A percentile compares a stretch with the other conserved stretches of the same genome.
These are phyloP conservation scores for Glareola pratincola DNA, from an alignment of 2,113 vertebrate genomes.

Conservation along the genomic window DNA sequence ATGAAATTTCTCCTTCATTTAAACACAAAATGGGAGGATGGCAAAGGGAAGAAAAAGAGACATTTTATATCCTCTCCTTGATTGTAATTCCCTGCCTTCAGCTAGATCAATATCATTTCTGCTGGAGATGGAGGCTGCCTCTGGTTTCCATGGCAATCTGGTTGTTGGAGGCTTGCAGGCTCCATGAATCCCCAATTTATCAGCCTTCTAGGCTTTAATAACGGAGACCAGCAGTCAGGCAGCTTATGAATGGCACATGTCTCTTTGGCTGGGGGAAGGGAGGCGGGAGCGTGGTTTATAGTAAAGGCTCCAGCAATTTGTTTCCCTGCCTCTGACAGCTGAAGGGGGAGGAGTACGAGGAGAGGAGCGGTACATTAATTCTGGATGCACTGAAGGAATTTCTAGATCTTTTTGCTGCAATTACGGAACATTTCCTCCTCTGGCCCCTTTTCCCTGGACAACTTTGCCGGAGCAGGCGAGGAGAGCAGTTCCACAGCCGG, in stretches of 20 bases:
- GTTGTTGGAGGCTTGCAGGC: slow-evolving; percentile 67
- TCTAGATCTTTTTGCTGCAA: slow-evolving; percentile 12
- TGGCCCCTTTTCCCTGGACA: background rate
- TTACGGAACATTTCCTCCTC: background rate
- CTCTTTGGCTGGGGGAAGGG: slow-evolving; percentile 49
- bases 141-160: slow-evolving; percentile 78
- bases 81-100: slow-evolving; percentile 52
- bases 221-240: slow-evolving; percentile 64
- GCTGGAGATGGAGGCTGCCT: slow-evolving; percentile 62
- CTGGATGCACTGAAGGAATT: slow-evolving; percentile 39
- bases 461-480: background rate
- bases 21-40: background rate
- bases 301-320: slow-evolving; percentile 55
- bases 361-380: slow-evolving; percentile 22
- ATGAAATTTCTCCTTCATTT: slow-evolving; percentile 49
- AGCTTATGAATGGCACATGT: slow-evolving; percentile 70
- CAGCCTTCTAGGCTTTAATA: slow-evolving; percentile 73
- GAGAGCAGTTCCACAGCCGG: background rate
- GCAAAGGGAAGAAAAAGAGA: background rate
- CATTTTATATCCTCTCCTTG: slow-evolving; percentile 46
- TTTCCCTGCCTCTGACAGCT: slow-evolving; percentile 19
- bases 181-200: slow-evolving; percentile 74
- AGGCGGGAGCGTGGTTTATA: background rate
- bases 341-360: background rate
- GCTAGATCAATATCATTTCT: slow-evolving; percentile 67